phyloP scores from a whole-genome alignment of 2,888 invertebrate species.

The Eristalinus aeneus region DNA sequence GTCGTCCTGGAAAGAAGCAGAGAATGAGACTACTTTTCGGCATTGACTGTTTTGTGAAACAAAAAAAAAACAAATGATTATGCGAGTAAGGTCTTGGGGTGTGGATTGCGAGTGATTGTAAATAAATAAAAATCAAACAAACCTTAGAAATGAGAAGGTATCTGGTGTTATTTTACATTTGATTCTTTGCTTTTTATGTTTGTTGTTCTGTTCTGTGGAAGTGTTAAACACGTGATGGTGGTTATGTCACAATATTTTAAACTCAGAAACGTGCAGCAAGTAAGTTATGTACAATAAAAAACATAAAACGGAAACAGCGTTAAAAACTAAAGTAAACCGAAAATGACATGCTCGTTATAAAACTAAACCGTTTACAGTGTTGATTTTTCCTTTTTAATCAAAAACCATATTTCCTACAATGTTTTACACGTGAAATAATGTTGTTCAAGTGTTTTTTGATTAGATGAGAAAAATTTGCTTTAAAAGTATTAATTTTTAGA shows the following conservation, averaged over 20 bases:
- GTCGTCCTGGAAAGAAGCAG: constrained; percentile 44
- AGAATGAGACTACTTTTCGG: constrained; percentile 37
- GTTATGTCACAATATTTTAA: constrained; percentile 47
- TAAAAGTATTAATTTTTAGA: too few species aligned
- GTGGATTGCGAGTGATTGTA: not conserved
- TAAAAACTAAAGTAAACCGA: constrained; percentile 12
- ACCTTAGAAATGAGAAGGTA: constrained; percentile 41
- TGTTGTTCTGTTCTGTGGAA: not conserved
- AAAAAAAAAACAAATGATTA: not conserved
- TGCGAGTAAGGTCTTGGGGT: not conserved
- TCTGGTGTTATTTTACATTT: constrained; percentile 11
- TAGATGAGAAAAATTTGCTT: too few species aligned
- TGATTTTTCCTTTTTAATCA: too few species aligned
- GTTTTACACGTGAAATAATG: too few species aligned
- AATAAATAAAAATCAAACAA: constrained; percentile 46
- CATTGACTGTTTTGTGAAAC: not conserved
- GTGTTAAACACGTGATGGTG: constrained; percentile 57
- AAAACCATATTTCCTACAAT: too few species aligned
- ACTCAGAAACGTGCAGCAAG: constrained; percentile 55
- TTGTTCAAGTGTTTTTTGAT: too few species aligned
- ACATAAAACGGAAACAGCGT: not conserved
- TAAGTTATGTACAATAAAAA: constrained; percentile 21
- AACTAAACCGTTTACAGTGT: not conserved
- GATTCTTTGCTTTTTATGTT: constrained; percentile 1
- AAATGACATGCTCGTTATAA: not conserved